Evolutionary conservation across 64 coral and sea anemone species (phyloP), one percentile per base, ranked within the genome.

Genomic region (Trachythela sp.): DNA sequence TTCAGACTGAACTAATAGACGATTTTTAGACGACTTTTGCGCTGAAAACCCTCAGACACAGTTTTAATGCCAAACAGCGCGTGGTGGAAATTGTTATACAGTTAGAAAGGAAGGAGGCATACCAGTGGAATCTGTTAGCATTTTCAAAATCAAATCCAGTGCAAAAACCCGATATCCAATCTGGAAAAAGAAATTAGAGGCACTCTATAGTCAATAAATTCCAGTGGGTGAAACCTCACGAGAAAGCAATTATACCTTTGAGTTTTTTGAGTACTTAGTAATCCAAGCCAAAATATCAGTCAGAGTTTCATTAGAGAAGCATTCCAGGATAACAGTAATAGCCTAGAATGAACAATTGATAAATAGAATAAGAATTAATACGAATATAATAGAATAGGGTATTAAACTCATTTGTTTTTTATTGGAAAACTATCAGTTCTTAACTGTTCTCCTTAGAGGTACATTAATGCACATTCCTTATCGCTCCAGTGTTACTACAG

Each of bases 101-200:
- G n/a, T n/a, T n/a, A n/a, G n/a, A n/a, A n/a, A n/a, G n/a, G n/a
- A n/a, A n/a, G n/a, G n/a, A n/a, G n/a, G n/a, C 32, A 34, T 11
- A 80, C 75, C 33, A 9, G 75, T 38, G 8, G 75, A 80, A 36
- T 86, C 75, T 51, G 59, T 85, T 24, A 99, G 26, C n/a, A 99
- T 64, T 30, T 89, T 45, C 71, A 89, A 91, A 48, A 95, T 89
- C 38, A 99, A 72, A 86, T 99, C 93, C 89, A 99, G 77, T 7
- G 96, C 93, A 92, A 99, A 95, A 37, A 99, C 87, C 80, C 96
- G 92, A 91, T 92, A 95, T 27, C 91, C 88, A 86, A 95, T 95
- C 96, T 99, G 76, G 20, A 41, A 90, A 48, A 88, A n/a, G n/a
- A n/a, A 84, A 40, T 0, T 60, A 40, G 48, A 92, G 43, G 18